phyloP scores from a whole-genome alignment of 1,140 invertebrate genomes.

The Trissolcus basalis region DNA sequence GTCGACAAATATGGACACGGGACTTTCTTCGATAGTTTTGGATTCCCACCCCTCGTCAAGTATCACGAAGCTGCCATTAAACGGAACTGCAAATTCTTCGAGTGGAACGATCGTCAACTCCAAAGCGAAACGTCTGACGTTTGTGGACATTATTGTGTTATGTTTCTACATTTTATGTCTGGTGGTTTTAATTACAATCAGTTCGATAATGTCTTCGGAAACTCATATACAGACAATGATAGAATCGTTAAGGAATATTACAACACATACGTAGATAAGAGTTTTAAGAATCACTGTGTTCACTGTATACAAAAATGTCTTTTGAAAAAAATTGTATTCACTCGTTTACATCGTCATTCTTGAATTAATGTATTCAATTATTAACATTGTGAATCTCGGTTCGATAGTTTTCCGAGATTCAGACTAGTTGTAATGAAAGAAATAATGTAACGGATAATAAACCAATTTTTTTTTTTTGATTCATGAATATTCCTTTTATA shows the following conservation, averaged over 20 bases:
- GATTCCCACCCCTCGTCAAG: slow-evolving; percentile 5
- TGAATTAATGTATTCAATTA: too few relatives aligned
- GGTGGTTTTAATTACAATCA: slow-evolving; percentile 2
- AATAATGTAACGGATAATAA: too few relatives aligned
- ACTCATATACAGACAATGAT: not conserved
- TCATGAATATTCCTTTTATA: too few relatives aligned
- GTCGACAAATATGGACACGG: not conserved
- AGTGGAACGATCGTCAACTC: not conserved
- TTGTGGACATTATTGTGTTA: slow-evolving; percentile 14
- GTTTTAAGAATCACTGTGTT: too few relatives aligned
- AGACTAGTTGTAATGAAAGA: too few relatives aligned
- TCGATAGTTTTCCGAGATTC: too few relatives aligned
- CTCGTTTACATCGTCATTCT: too few relatives aligned
- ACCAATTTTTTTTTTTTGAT: too few relatives aligned
- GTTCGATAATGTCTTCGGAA: slow-evolving; percentile 1
- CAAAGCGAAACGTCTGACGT: slow-evolving; percentile 3
- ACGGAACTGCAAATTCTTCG: slow-evolving; percentile 2
- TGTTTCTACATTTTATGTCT: slow-evolving; percentile 19
- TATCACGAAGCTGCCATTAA: not conserved
- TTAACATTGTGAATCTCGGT: too few relatives aligned
- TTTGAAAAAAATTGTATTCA: too few relatives aligned
- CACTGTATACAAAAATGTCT: too few relatives aligned
- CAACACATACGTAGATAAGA: slow-evolving; percentile 4
- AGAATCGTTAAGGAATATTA: slow-evolving; percentile 5
- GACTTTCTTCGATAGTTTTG: slow-evolving; percentile 6